Base-by-base conservation (phyloP, 1,140 invertebrate species). In the Formica exsecta region DNA sequence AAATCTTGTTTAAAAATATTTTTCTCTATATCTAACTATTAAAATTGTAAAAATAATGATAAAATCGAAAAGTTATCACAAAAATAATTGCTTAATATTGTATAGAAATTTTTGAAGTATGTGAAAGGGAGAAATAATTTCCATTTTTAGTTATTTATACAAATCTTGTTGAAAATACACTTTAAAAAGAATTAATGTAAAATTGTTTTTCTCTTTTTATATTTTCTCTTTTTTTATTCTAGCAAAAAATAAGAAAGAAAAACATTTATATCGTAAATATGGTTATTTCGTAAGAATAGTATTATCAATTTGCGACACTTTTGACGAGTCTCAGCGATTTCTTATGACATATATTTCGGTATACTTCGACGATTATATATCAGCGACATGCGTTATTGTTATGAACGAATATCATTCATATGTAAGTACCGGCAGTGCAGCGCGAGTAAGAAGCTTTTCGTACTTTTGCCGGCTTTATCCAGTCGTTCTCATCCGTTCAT, bases 381-480 rank as follows among this genome's bases (percentile, higher is more conserved):
- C 38, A 38, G 9, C 62, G 16, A 66, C 32, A 16, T 80, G 38
- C 41, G 22, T 83, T 61, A 81, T 59, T 32, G 51, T 70, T 83
- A 73, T 38, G 68, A 74, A 38, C 25, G 38, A 81, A 61, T 74
- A 62, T 74, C 54, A 61, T 74, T 74, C 79, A 16, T 70, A 80
- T 16, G 44, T 44, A 59, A 74, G 71, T 48, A 64, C 19, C 48
- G 48, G 9, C n/a, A 32, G 22, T 9, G 25, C 13, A 65, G 62
- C 41, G 57, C 62, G 36, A 54, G 19, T 85, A 85, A 77, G 81
- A 77, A 85, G 81, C 81, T 85, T 85, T 85, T 41, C 81, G 38
- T 77, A 54, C 61, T 66, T 16, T 51, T 13, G 41, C 32, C 59
- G 44, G 54, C 19, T 66, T 59, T 84, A 85, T 85, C 74, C 81